phyloP scores from a whole-genome alignment of 2,888 invertebrate species.

The Netelia melanura region DNA sequence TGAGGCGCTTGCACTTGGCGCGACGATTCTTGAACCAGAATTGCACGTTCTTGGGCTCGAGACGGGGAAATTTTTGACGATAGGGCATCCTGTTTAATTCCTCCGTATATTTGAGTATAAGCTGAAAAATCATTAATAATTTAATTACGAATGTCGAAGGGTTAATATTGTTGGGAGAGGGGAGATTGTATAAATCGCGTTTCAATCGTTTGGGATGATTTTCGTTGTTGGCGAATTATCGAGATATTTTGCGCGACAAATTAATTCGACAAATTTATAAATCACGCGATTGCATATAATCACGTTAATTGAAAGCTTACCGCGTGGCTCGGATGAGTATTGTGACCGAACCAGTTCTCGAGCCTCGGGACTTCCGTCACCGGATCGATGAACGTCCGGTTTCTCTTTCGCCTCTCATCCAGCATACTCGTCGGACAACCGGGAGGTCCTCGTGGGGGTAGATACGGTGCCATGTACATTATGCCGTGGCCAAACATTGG shows the following conservation, averaged over 20 bases:
- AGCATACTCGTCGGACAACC: constrained; percentile 86
- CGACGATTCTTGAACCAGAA: constrained; percentile 99
- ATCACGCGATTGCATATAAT: not conserved
- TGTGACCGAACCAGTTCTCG: constrained; percentile 98
- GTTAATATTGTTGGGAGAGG: too few species aligned
- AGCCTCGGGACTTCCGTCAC: constrained; percentile 98
- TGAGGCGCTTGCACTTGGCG: constrained; percentile 98
- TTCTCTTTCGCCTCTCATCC: constrained; percentile 96
- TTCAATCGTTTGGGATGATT: constrained; percentile 11
- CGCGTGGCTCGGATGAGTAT: constrained; percentile 98
- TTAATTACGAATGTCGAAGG: not conserved
- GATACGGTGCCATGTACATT: constrained; percentile 96
- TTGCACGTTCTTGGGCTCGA: constrained; percentile 99
- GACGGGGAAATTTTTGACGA: constrained; percentile 98
- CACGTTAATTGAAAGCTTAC: constrained; percentile 72
- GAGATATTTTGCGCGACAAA: constrained; percentile 64
- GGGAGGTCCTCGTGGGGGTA: constrained; percentile 86
- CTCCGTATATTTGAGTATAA: constrained; percentile 99
- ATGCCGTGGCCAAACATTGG: constrained; percentile 96
- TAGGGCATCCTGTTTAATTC: constrained; percentile 98
- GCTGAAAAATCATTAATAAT: constrained; percentile 83
- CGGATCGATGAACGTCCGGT: constrained; percentile 99
- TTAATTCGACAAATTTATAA: constrained; percentile 68
- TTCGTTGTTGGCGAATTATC: constrained; percentile 5
- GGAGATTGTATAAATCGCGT: too few species aligned